Base-by-base conservation (phyloP, 2,888 invertebrate genomes). In the Crepidodera aurea region DNA sequence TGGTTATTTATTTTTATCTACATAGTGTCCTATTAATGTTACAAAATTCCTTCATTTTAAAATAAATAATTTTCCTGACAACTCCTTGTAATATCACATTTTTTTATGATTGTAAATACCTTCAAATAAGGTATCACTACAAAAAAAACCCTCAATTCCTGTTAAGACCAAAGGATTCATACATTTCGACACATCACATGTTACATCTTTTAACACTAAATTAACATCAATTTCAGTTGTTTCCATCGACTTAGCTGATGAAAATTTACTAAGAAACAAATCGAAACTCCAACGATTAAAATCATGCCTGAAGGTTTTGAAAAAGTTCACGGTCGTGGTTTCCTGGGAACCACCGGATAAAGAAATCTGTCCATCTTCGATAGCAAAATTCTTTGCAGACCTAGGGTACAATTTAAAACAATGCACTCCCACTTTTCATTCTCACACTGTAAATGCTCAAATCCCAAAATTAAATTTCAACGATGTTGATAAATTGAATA, bases 351-450 rank as follows among this genome's bases (percentile, higher is more conserved):
- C 87, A 51, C 82, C 82, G 64, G 76, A 76, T 10, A 74, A 78
- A 51, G 76, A 75, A 12, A 65, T 86, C 18, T 87, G 87, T 68
- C 85, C 86, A 44, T 87, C 87, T n/a, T 86, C 87, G 0, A 68
- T 85, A 40, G 87, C 87, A 8, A 83, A 84, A 67, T 87, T 85
- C 80, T 64, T 68, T 69, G 63, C 78, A 37, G 78, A 81, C 66
- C 75, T 73, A 51, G 81, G 82, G 4, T 84, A 83, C 67, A 67
- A 71, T 2, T 82, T 85, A 1, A 77, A 79, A 58, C 67, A 82
- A 25, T 84, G 84, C 69, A 74, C 75, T 39, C 82, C 84, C 27
- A 78, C 75, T 57, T 75, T 79, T 51, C 71, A 68, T 27, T 73
- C 76, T 12, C 78, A 76, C 42, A 74, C 72, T 2, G 73, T 79